Conservation (phyloP, 2,888 invertebrate species). For the Xestia sexstrigata region DNA sequence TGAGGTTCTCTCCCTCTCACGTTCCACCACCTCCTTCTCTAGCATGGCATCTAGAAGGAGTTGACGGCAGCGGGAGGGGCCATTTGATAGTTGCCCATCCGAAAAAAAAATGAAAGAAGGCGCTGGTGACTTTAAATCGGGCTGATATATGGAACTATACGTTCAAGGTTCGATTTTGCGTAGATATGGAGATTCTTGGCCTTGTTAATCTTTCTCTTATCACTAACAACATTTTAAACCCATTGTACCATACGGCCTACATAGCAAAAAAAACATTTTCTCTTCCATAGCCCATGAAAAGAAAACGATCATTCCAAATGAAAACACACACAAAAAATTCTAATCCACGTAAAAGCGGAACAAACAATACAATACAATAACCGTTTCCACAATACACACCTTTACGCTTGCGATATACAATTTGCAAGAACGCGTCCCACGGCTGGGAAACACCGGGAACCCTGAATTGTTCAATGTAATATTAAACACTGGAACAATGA, state of each 20-base stretch:
- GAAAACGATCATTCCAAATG: constrained; percentile 24
- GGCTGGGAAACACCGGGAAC: constrained; percentile 48
- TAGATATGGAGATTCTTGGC: neutral
- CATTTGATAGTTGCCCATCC: too few species aligned
- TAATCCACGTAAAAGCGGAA: constrained; percentile 26
- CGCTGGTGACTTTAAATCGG: neutral
- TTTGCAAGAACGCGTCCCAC: constrained; percentile 54
- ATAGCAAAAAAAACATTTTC: neutral
- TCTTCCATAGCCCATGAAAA: constrained; percentile 6
- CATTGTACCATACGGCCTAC: too few species aligned
- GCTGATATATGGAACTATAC: neutral
- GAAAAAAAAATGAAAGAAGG: too few species aligned
- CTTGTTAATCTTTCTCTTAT: neutral
- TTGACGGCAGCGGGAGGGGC: too few species aligned
- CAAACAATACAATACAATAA: constrained; percentile 43
- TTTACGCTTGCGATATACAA: constrained; percentile 50
- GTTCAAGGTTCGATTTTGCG: neutral
- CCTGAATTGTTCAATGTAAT: constrained; percentile 66
- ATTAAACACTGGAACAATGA: constrained; percentile 68
- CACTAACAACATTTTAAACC: neutral
- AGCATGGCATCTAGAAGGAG: too few species aligned
- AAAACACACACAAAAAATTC: constrained; percentile 23
- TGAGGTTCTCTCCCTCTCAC: too few species aligned
- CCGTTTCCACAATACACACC: constrained; percentile 37
- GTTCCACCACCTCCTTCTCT: too few species aligned